A percentile compares a stretch with the other conserved stretches of the same genome.
Conservation (phyloP, 2,113 vertebrate species). For the Corythoichthys intestinalis region DNA sequence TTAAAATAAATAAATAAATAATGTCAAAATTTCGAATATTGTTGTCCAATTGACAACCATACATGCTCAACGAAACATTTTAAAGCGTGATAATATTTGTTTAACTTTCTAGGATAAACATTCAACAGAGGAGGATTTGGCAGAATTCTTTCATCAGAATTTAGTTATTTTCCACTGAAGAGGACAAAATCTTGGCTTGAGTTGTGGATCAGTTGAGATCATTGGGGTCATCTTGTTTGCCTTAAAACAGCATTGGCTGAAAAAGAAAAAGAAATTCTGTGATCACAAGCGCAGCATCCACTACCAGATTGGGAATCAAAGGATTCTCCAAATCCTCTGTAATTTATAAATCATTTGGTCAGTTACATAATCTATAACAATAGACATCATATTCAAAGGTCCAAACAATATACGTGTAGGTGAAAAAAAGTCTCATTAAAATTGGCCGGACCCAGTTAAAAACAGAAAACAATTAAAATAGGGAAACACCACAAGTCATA, state of each 20-base stretch:
- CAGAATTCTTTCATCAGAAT: constrained; percentile 9
- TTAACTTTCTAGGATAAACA: no score
- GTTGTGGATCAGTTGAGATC: constrained; percentile 62
- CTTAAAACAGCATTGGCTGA: constrained; percentile 48
- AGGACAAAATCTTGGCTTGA: constrained; percentile 45
- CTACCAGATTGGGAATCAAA: constrained; percentile 7
- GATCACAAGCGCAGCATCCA: constrained; percentile 36
- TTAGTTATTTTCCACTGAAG: constrained; percentile 46
- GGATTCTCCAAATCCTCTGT: constrained; percentile 26
- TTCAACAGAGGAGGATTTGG: no score
- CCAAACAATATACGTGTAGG: no score
- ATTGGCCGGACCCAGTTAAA: no score
- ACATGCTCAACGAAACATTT: no score
- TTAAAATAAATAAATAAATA: no score
- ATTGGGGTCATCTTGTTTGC: constrained; percentile 56
- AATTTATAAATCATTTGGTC: constrained; percentile 20
- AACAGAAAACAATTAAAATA: no score
- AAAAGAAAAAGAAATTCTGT: constrained; percentile 33
- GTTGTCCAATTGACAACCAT: no score
- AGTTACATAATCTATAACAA: constrained; percentile 5
- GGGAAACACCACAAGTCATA: no score
- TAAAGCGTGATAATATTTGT: no score
- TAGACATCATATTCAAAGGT: neutral
- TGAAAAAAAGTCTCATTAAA: no score
- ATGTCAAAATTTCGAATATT: no score